Evolutionary conservation across 2,113 vertebrate species (phyloP).

Genomic region (Tetrax tetrax): DNA sequence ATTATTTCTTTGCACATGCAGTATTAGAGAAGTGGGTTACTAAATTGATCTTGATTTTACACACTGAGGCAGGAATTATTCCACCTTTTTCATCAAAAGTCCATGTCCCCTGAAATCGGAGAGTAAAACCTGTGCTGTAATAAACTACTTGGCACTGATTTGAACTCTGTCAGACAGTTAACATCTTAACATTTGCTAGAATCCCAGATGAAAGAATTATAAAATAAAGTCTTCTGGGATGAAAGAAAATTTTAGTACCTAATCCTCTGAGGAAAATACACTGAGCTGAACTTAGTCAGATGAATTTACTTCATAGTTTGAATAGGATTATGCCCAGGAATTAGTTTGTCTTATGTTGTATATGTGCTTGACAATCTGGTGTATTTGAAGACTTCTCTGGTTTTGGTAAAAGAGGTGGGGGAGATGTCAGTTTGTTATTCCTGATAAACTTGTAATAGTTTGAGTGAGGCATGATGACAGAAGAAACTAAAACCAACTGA

Average conservation of each 20-base stretch:
- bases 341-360: background rate
- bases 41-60: constrained; percentile 78
- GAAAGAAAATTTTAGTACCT: background rate
- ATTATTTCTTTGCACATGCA: constrained; percentile 80
- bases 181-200: constrained; percentile 35
- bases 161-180: constrained; percentile 55
- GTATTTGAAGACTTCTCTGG: background rate
- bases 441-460: background rate
- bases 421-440: background rate
- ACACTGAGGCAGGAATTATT: constrained; percentile 65
- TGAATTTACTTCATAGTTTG: background rate
- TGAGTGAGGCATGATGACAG: background rate
- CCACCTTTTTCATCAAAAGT: constrained; percentile 73
- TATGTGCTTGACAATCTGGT: background rate
- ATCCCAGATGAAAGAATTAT: background rate
- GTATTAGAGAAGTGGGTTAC: constrained; percentile 76
- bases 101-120: constrained; percentile 41
- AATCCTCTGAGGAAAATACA: background rate
- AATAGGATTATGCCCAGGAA: background rate
- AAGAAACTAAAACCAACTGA: background rate
- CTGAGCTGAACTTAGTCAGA: background rate
- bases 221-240: background rate
- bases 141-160: constrained; percentile 18
- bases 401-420: background rate
- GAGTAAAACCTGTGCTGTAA: background rate